A percentile compares a stretch with the other conserved stretches of the same genome.
phyloP scores from a whole-genome alignment of 2,888 invertebrate species.

The Melanophora roralis region DNA sequence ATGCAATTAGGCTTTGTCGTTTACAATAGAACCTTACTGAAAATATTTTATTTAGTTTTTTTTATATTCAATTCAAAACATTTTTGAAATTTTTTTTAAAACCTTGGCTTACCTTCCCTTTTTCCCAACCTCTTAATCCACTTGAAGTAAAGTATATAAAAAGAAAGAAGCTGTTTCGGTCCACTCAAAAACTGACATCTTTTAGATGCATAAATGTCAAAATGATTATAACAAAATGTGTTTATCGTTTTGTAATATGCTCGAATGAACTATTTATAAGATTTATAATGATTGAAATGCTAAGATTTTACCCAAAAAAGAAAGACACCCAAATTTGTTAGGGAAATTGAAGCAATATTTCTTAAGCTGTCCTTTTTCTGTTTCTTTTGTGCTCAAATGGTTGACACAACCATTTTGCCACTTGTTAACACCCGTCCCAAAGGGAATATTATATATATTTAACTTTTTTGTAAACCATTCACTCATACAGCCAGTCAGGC shows the following conservation, averaged over 20 bases:
- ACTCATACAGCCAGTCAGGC: slow-evolving; percentile 34
- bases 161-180: background rate
- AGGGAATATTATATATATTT: slow-evolving; percentile 49
- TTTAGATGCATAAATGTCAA: slow-evolving; percentile 75
- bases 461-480: slow-evolving; percentile 38
- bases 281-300: slow-evolving; percentile 38
- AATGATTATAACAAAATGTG: slow-evolving; percentile 75
- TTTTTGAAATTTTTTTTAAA: too few species aligned
- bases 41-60: too few species aligned
- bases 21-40: too few species aligned
- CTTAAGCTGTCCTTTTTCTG: slow-evolving; percentile 35
- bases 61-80: too few species aligned
- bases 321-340: slow-evolving; percentile 28
- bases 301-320: slow-evolving; percentile 62
- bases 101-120: slow-evolving; percentile 14
- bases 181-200: slow-evolving; percentile 62
- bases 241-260: slow-evolving; percentile 74
- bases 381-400: slow-evolving; percentile 13
- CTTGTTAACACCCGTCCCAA: slow-evolving; percentile 54
- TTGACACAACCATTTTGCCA: slow-evolving; percentile 56
- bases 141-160: slow-evolving; percentile 11
- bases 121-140: background rate
- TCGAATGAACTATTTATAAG: slow-evolving; percentile 67
- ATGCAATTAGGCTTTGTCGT: too few species aligned
- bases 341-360: slow-evolving; percentile 50